phyloP scores from a whole-genome alignment of 2,888 invertebrate species.

The Teinopalpus imperialis region DNA sequence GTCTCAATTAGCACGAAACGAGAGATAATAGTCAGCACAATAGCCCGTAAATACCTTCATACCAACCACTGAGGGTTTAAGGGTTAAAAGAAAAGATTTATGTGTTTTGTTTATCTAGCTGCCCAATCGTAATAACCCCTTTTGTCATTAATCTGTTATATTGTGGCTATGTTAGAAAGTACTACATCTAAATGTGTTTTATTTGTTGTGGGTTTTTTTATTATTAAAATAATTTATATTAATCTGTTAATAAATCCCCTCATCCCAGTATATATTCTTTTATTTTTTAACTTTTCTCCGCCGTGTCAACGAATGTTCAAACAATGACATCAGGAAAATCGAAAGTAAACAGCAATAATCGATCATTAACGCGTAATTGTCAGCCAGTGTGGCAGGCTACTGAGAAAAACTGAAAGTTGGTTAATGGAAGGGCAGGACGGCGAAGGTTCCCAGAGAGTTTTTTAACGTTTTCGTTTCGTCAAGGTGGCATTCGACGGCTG shows the following conservation, averaged over 20 bases:
- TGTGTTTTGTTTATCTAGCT: conserved; percentile 25
- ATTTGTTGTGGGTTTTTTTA: not conserved
- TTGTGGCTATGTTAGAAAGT: not conserved
- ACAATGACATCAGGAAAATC: conserved; percentile 63
- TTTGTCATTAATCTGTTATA: conserved; percentile 12
- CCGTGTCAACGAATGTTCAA: conserved; percentile 36
- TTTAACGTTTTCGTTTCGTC: conserved; percentile 54
- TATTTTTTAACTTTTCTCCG: not conserved
- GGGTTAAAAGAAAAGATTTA: conserved; percentile 34
- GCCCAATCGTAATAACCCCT: conserved; percentile 25
- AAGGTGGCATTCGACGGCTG: conserved; percentile 59
- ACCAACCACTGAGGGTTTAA: conserved; percentile 33
- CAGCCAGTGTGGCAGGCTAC: conserved; percentile 27
- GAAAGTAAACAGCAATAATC: conserved; percentile 70
- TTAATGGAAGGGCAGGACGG: conserved; percentile 67
- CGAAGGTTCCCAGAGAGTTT: conserved; percentile 56
- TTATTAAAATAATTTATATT: no score
- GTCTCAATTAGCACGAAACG: conserved; percentile 72
- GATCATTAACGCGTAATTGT: conserved; percentile 70
- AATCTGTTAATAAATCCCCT: not conserved
- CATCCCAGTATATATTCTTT: no score
- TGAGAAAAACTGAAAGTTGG: conserved; percentile 55
- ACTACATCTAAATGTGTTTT: not conserved
- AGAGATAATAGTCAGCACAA: conserved; percentile 63
- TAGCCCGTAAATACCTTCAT: conserved; percentile 61